Evolutionary conservation across 2,113 vertebrate genomes (phyloP), one percentile per base, ranked within the genome.

Genomic region (Aythya baeri): DNA sequence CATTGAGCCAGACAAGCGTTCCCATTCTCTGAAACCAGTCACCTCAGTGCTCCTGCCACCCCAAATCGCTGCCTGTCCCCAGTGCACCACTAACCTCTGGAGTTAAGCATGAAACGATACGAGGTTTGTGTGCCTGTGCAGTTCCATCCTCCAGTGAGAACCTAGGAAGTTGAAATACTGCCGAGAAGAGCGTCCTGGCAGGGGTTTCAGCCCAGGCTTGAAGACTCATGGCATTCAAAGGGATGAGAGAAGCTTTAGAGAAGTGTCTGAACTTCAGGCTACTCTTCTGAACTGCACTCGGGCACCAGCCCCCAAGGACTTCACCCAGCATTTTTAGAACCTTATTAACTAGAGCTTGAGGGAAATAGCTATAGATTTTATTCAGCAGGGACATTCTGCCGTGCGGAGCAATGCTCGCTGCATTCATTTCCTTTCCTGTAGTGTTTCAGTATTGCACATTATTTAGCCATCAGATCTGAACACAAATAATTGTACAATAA

Each of bases 401-500:
- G 1, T 7, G 55, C 79, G 44, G 32, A 92, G 44, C 13, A 57
- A 62, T 4, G 38, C 54, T 93, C 20, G 66, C 76, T 88, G 80
- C 83, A 79, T 86, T 93, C 11, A 73, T 91, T 96, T 95, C 70
- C 38, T 58, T 88, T 73, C 72, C 89, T 88, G 66, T 73, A 93
- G 70, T 6, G 11, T 86, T 96, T 88, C 54, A 41, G 57, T 41
- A 38, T 7, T 43, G 86, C 27, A 58, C 74, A 49, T 93, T 94
- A 95, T 93, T 94, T 93, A 96, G 77, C 58, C 70, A 73, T 87
- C 66, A 59, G 88, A 92, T 77, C 22, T 23, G 66, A 96, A 91
- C 77, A 76, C 62, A 93, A 95, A 86, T 94, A 95, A 94, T 87
- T 79, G 91, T 93, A 86, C 79, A 93, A 94, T 94, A 91, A 94